phyloP scores from a whole-genome alignment of 2,888 invertebrate genomes.

The Tipula lateralis region DNA sequence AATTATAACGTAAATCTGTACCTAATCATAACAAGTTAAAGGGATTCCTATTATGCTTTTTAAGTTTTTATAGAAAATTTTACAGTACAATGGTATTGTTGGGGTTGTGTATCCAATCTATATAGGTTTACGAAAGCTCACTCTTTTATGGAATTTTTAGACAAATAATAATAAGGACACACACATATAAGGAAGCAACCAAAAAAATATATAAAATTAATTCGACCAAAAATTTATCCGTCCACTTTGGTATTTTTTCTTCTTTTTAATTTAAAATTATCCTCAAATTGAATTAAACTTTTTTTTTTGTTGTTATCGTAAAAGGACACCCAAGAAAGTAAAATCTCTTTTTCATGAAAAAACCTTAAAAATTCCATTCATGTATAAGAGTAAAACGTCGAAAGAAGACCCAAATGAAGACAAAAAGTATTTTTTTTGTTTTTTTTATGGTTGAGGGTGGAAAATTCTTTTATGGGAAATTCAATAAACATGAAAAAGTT shows the following conservation, averaged over 20 bases:
- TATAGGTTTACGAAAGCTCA: not conserved
- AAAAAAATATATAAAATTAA: not conserved
- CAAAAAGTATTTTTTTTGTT: not conserved
- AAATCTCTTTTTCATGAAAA: not conserved
- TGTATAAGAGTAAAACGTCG: not conserved
- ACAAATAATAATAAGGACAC: not conserved
- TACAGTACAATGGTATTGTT: not conserved
- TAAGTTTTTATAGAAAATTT: not conserved
- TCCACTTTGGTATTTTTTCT: not conserved
- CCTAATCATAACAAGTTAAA: not conserved
- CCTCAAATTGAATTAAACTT: constrained; percentile 19
- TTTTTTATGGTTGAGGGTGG: not conserved
- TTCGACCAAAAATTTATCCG: constrained; percentile 1
- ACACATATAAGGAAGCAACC: not conserved
- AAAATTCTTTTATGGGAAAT: not conserved
- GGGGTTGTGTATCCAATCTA: not conserved
- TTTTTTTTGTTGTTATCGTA: not conserved
- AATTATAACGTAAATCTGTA: not conserved
- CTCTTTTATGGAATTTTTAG: not conserved
- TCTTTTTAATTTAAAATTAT: constrained; percentile 13
- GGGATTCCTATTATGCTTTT: not conserved
- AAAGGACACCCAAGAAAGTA: constrained; percentile 20
- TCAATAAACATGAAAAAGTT: not conserved
- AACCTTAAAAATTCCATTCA: not conserved
- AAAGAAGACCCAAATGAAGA: not conserved